These are phyloP conservation scores for Lamellibrachia luymesi DNA, from an alignment of 1,140 invertebrate species.

Conservation along the genomic window DNA sequence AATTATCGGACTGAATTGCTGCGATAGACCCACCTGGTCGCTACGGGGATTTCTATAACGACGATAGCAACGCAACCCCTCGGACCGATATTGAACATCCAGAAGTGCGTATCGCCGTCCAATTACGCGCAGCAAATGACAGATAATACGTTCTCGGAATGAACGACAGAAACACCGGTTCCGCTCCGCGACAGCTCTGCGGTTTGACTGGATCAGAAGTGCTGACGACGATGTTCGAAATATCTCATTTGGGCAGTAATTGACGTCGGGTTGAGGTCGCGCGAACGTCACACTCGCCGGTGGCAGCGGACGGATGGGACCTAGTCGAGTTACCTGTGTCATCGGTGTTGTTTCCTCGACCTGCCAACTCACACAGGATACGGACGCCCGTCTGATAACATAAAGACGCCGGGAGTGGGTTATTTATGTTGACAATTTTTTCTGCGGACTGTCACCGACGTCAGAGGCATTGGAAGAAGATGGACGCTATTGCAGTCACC, in stretches of 20 bases:
- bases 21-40: not conserved
- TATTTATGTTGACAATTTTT: not conserved
- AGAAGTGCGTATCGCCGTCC: not conserved
- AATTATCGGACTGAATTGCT: not conserved
- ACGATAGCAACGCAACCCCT: not conserved
- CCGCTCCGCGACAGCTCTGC: not conserved
- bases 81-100: not conserved
- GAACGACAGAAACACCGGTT: not conserved
- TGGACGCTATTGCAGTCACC: not conserved
- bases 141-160: not conserved
- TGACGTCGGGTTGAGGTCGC: not conserved
- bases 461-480: not conserved
- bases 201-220: not conserved
- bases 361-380: not conserved
- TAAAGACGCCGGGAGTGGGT: not conserved
- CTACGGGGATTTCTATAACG: not conserved
- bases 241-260: not conserved
- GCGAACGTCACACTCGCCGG: not conserved
- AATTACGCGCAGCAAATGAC: not conserved
- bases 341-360: not conserved
- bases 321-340: not conserved
- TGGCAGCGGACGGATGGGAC: not conserved
- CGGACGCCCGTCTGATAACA: not conserved
- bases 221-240: not conserved
- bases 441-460: not conserved